Percentiles rank a stretch among this genome's conserved stretches.
Conservation (phyloP, 30 jellyfish, hydroid and myxozoan genomes). For the Morbakka virulenta region DNA sequence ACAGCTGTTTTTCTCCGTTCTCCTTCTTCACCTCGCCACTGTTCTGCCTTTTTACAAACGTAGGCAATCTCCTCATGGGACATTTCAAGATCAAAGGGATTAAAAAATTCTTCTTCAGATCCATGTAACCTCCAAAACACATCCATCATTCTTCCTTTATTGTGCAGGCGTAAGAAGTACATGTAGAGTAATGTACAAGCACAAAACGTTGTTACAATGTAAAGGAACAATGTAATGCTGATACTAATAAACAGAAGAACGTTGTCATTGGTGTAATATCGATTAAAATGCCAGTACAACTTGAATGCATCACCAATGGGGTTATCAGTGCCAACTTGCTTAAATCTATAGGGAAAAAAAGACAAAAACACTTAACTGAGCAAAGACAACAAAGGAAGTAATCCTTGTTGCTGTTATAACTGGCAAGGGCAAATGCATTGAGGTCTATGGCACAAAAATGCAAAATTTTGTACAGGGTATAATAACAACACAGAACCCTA, state of each 20-base stretch:
- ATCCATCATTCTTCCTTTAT: slow-evolving; percentile 93
- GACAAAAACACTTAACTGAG: neutral
- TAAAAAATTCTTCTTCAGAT: slow-evolving; percentile 68
- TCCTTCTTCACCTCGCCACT: slow-evolving; percentile 98
- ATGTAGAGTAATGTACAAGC: slow-evolving; percentile 67
- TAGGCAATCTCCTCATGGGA: slow-evolving; percentile 78
- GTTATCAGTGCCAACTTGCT: slow-evolving; percentile 52
- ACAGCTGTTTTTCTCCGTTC: slow-evolving; percentile 88
- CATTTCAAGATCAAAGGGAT: slow-evolving; percentile 81
- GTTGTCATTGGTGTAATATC: slow-evolving; percentile 79
- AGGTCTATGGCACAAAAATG: too few relatives aligned
- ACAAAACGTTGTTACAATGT: slow-evolving; percentile 61
- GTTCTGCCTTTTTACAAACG: slow-evolving; percentile 85
- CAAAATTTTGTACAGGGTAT: too few relatives aligned
- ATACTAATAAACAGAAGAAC: slow-evolving; percentile 80
- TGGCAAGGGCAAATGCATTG: neutral
- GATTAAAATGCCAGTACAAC: slow-evolving; percentile 92
- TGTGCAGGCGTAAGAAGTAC: slow-evolving; percentile 82
- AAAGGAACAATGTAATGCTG: slow-evolving; percentile 72
- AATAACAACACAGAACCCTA: too few relatives aligned
- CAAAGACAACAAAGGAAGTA: neutral
- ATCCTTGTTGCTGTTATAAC: neutral
- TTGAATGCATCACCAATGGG: slow-evolving; percentile 96
- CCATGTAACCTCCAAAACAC: slow-evolving; percentile 95
- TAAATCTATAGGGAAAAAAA: slow-evolving; percentile 57